phyloP scores from a whole-genome alignment of 2,797 vertebrate genomes.

The Anguilla megastoma region DNA sequence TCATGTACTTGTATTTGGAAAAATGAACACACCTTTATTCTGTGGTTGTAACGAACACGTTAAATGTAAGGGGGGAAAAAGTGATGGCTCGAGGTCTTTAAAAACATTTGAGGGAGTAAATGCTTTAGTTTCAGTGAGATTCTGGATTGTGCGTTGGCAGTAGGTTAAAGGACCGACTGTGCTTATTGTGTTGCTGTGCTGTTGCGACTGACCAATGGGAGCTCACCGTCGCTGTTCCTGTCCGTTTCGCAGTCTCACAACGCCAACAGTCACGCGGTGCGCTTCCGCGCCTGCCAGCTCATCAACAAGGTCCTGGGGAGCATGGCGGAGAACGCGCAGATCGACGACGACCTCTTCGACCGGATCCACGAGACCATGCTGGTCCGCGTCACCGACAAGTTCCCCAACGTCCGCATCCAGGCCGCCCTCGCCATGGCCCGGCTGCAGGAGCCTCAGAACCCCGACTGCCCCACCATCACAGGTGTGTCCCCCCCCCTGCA shows the following conservation, averaged over 20 bases:
- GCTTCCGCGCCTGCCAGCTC: conserved; percentile 91
- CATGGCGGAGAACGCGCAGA: conserved; percentile 92
- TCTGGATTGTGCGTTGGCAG: neutral
- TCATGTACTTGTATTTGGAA: neutral
- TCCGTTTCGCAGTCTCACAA: conserved; percentile 78
- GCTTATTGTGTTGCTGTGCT: conserved; percentile 8
- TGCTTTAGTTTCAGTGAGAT: neutral
- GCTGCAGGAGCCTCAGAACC: conserved; percentile 88
- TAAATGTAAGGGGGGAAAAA: neutral
- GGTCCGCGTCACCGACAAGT: conserved; percentile 87
- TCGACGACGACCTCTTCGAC: conserved; percentile 92
- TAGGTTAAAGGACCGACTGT: neutral
- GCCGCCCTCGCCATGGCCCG: conserved; percentile 90
- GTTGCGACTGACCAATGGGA: neutral
- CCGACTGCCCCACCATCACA: conserved; percentile 84
- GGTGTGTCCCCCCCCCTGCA: conserved; percentile 61
- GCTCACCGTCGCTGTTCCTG: conserved; percentile 2
- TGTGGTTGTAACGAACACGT: neutral
- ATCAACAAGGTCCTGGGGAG: conserved; percentile 90
- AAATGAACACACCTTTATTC: neutral
- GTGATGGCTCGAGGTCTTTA: neutral
- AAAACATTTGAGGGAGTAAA: neutral
- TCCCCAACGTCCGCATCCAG: conserved; percentile 92
- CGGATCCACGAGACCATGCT: conserved; percentile 91
- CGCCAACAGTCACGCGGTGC: conserved; percentile 85